Evolutionary conservation across 1,140 invertebrate species (phyloP).

Genomic region (Habropoda laboriosa): DNA sequence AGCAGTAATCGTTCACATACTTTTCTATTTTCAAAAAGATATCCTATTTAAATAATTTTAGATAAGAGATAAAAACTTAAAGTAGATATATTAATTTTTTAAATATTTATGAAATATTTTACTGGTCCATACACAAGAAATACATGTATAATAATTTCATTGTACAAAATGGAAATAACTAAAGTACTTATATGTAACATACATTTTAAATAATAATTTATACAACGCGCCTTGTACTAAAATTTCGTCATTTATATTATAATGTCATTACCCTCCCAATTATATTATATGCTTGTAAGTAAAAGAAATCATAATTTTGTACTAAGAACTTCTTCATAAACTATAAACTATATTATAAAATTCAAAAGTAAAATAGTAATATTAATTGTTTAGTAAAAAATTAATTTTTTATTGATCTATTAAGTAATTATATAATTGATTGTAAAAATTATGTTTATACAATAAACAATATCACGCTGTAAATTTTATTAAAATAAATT

Average conservation of each 20-base stretch:
- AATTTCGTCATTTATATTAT: slow-evolving; percentile 12
- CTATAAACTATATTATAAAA: slow-evolving; percentile 6
- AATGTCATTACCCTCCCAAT: not conserved
- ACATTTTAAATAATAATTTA: slow-evolving; percentile 32
- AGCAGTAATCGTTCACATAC: slow-evolving; percentile 33
- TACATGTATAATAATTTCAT: slow-evolving; percentile 3
- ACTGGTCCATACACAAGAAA: not conserved
- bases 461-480: slow-evolving; percentile 3
- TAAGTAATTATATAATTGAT: not conserved
- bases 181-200: slow-evolving; percentile 37
- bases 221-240: not conserved
- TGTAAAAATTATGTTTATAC: not conserved
- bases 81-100: slow-evolving; percentile 6
- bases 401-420: slow-evolving; percentile 7
- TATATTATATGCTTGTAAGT: not conserved
- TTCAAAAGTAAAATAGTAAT: not conserved
- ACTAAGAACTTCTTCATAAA: slow-evolving; percentile 1
- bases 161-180: slow-evolving; percentile 30
- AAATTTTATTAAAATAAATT: slow-evolving; percentile 24
- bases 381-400: not conserved
- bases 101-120: slow-evolving; percentile 15
- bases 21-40: slow-evolving; percentile 12
- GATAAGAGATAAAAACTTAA: not conserved
- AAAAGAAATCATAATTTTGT: slow-evolving; percentile 2
- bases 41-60: not conserved